Evolutionary conservation across 2,113 vertebrate genomes (phyloP).

Genomic region (Neomonachus schauinslandi): DNA sequence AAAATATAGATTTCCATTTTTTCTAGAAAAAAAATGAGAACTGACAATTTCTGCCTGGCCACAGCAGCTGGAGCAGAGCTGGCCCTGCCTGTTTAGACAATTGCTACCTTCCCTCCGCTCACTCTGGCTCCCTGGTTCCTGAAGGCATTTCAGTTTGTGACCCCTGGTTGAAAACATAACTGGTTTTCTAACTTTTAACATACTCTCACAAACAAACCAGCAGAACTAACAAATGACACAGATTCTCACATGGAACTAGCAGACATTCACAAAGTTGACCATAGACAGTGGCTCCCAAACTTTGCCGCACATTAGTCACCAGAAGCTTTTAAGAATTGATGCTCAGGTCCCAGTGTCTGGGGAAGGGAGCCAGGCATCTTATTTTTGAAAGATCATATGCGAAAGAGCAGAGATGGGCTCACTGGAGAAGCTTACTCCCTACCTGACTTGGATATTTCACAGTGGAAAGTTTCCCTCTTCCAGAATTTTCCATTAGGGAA

Average conservation of each 20-base stretch:
- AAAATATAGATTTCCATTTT: background rate
- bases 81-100: background rate
- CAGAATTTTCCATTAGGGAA: slow-evolving; percentile 1
- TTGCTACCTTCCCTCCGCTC: background rate
- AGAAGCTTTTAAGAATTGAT: slow-evolving; percentile 5
- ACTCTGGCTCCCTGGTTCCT: background rate
- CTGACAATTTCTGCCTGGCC: background rate
- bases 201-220: background rate
- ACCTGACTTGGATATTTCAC: background rate
- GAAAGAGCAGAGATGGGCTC: background rate
- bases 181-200: background rate
- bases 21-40: background rate
- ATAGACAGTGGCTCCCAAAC: background rate
- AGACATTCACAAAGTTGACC: background rate
- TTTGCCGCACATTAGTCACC: background rate
- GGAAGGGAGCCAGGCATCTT: background rate
- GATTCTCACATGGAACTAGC: background rate
- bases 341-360: background rate
- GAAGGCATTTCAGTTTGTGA: background rate
- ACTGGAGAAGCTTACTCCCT: background rate
- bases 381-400: background rate
- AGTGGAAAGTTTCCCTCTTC: background rate
- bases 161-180: background rate
- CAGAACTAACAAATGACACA: background rate
- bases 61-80: background rate